Percentiles rank a stretch among this genome's conserved stretches.
phyloP scores from a whole-genome alignment of 2,888 invertebrate genomes.

The Galerucella calmariensis region DNA sequence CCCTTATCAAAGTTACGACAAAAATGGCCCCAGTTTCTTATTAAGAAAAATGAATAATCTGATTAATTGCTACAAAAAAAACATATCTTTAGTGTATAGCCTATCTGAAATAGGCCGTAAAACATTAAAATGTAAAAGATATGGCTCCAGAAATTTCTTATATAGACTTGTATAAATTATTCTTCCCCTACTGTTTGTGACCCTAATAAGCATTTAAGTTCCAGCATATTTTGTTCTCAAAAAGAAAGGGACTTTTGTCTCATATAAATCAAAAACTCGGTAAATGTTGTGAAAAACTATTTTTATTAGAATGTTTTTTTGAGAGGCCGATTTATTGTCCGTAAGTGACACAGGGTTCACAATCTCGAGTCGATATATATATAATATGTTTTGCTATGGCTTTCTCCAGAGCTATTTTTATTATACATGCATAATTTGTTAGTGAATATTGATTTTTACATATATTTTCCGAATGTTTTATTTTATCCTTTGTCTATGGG shows the following conservation, averaged over 20 bases:
- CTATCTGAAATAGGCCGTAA: constrained; percentile 39
- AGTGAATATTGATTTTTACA: too few species aligned
- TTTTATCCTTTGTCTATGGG: too few species aligned
- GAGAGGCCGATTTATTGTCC: constrained; percentile 8
- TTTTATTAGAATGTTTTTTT: constrained; percentile 30
- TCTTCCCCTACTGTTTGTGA: constrained; percentile 43
- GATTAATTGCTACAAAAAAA: constrained; percentile 41
- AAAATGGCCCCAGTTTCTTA: background rate
- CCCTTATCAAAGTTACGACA: background rate
- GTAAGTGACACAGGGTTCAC: constrained; percentile 4
- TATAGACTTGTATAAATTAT: constrained; percentile 44
- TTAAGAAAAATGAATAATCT: constrained; percentile 24
- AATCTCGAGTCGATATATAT: background rate
- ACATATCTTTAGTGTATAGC: constrained; percentile 36
- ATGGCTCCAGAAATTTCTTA: constrained; percentile 42
- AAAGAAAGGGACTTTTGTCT: constrained; percentile 40
- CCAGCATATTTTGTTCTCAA: constrained; percentile 42
- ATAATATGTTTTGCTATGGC: background rate
- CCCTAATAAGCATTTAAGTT: constrained; percentile 46
- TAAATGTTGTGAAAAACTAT: constrained; percentile 33
- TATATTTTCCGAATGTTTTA: too few species aligned
- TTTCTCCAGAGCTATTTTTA: too few species aligned
- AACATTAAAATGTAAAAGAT: constrained; percentile 40
- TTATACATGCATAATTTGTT: too few species aligned
- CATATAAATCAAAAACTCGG: constrained; percentile 32